A percentile compares a stretch with the other conserved stretches of the same genome.
phyloP scores from a whole-genome alignment of 1,140 invertebrate genomes.

The Varroa destructor region DNA sequence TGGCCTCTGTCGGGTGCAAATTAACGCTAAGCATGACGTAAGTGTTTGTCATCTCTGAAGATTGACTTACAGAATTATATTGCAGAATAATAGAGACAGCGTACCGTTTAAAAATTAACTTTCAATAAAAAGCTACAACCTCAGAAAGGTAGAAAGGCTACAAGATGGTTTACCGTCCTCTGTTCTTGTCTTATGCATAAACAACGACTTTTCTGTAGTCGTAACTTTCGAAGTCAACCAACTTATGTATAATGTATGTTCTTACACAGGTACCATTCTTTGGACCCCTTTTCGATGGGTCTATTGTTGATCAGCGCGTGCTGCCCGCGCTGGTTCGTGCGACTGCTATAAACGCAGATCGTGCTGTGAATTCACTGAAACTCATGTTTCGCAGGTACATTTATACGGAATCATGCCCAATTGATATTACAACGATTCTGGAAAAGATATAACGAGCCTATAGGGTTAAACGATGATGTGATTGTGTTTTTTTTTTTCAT shows the following conservation, averaged over 20 bases:
- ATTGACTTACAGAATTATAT: no score
- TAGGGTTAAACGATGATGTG: no score
- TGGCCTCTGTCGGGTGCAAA: conserved; percentile 63
- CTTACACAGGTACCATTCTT: conserved; percentile 68
- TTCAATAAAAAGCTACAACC: no score
- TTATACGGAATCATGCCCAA: no score
- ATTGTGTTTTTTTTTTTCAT: no score
- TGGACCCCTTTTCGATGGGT: conserved; percentile 88
- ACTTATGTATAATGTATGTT: conserved; percentile 35
- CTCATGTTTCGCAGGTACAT: conserved; percentile 14
- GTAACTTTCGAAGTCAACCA: not conserved
- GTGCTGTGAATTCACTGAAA: conserved; percentile 59
- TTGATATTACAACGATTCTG: no score
- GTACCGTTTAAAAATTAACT: no score
- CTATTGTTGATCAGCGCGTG: conserved; percentile 66
- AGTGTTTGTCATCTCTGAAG: conserved; percentile 35
- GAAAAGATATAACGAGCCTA: no score
- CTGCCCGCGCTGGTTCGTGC: conserved; percentile 75
- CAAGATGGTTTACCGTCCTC: no score
- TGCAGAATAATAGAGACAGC: not conserved
- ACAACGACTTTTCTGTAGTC: no score
- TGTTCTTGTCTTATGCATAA: no score
- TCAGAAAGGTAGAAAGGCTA: no score
- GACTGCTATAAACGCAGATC: conserved; percentile 78
- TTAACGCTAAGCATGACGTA: conserved; percentile 70